Percentiles rank a stretch among this genome's conserved stretches.
phyloP scores from a whole-genome alignment of 2,113 vertebrate species.

The Eidolon helvum region DNA sequence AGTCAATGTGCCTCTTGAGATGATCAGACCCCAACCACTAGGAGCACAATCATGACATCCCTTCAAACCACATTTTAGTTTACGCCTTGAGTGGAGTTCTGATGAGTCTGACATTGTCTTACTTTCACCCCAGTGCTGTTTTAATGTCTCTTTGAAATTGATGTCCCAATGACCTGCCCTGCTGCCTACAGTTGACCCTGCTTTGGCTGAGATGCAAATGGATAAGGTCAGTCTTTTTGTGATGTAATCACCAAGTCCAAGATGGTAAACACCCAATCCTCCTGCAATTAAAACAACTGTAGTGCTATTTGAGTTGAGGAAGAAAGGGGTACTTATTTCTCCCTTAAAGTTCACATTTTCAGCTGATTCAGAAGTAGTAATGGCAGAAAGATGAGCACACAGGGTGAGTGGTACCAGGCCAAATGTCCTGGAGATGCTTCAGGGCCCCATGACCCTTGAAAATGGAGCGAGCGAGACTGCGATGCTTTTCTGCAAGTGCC shows the following conservation, averaged over 20 bases:
- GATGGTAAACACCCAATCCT: neutral
- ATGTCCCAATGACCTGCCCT: neutral
- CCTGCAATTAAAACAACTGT: neutral
- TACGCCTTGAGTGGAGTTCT: neutral
- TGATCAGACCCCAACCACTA: rapidly evolving
- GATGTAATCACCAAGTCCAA: neutral
- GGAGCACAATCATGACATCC: neutral
- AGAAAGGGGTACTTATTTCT: neutral
- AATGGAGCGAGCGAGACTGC: neutral
- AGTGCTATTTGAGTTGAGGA: neutral
- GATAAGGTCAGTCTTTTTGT: neutral
- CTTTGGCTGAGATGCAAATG: neutral
- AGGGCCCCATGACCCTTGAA: neutral
- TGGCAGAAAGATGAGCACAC: neutral
- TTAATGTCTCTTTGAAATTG: neutral
- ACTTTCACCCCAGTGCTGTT: neutral
- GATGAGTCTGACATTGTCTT: neutral
- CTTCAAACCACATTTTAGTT: neutral
- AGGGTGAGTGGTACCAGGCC: neutral
- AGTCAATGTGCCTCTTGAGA: neutral
- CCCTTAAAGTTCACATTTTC: neutral
- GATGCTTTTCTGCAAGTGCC: neutral
- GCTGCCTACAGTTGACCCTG: neutral
- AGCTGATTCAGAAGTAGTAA: neutral
- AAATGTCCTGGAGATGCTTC: neutral